Base-by-base conservation (phyloP, 2,797 vertebrate genomes). In the Sebastes jordani region DNA sequence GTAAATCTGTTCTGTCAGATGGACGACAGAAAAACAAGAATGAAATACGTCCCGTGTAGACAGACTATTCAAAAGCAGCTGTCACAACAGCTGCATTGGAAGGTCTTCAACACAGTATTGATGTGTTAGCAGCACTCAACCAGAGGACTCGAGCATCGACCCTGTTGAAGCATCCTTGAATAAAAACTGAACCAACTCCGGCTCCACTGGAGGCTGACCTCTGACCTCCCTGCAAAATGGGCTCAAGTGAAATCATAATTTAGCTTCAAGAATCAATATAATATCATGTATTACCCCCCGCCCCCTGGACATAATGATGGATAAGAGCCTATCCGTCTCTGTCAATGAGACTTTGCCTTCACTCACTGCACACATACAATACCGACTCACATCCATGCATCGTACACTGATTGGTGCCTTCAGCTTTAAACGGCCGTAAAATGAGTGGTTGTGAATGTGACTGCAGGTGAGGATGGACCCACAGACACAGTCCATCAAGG, bases 271-370 rank as follows among this genome's bases (percentile, higher is more conserved):
- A 82, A 81, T 79, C 82, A 61, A 82, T 66, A 32, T 13, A 70
- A 59, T 14, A 20, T 20, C 4, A 10, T 14, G 20, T 11, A 49
- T 49, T 49, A 49, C 18, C 36, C 36, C 46, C 18, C 66, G 11
- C 11, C 62, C 63, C 62, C 14, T 23, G 36, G 27, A 59, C 59
- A 20, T 56, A n/a, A 77, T 78, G 78, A 87, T 64, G 58, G 61
- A 82, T 71, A 25, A 22, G 16, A 62, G 36, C 36, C 36, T 38
- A 42, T 16, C 38, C 4, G 38, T 16, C 14, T 65, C 60, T 38
- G 61, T 62, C 74, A 59, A 0, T 29, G 25, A 29, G 9, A 18
- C 36, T 16, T 83, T 71, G 61, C 36, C 54, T 74, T 59, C n/a
- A 18, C 59, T 62, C 58, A 5, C 22, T 46, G 27, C n/a, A 68